Percentiles rank a stretch among this genome's conserved stretches.
These are phyloP conservation scores for Poecilia wingei DNA, from an alignment of 2,797 vertebrate genomes.

Conservation along the genomic window DNA sequence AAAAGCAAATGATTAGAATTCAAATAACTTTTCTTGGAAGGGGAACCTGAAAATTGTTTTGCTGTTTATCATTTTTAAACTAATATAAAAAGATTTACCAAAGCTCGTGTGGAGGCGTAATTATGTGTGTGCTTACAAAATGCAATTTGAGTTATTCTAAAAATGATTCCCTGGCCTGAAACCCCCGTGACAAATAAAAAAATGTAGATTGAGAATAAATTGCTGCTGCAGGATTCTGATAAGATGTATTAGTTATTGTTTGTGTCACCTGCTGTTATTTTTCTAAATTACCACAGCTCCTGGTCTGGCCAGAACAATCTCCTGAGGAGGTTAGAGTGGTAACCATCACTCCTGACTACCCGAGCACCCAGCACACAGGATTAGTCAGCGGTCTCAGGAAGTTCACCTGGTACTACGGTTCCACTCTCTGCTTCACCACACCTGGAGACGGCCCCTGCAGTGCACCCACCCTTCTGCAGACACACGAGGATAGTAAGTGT, in stretches of 20 bases:
- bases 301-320: slow-evolving; percentile 86
- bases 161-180: slow-evolving; percentile 38
- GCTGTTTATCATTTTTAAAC: slow-evolving; percentile 32
- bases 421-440: slow-evolving; percentile 93
- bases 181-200: slow-evolving; percentile 18
- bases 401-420: slow-evolving; percentile 89
- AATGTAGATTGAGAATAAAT: slow-evolving; percentile 15
- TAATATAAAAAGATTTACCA: slow-evolving; percentile 39
- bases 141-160: slow-evolving; percentile 35
- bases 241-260: not conserved
- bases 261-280: slow-evolving; percentile 13
- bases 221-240: not conserved
- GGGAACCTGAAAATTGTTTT: slow-evolving; percentile 47
- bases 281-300: slow-evolving; percentile 76
- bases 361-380: slow-evolving; percentile 88
- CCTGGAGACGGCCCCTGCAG: slow-evolving; percentile 92
- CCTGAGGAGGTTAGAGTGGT: slow-evolving; percentile 82
- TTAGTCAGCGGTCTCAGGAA: slow-evolving; percentile 88
- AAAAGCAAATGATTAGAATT: slow-evolving; percentile 42
- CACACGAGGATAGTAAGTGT: slow-evolving; percentile 92
- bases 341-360: slow-evolving; percentile 94
- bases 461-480: slow-evolving; percentile 83
- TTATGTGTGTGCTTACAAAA: slow-evolving; percentile 36
- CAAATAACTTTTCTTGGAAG: slow-evolving; percentile 31
- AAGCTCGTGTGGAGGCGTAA: slow-evolving; percentile 10